A percentile compares a stretch with the other conserved stretches of the same genome.
These are phyloP conservation scores for Lophotis ruficrista DNA, from an alignment of 2,113 vertebrate species.

Conservation along the genomic window DNA sequence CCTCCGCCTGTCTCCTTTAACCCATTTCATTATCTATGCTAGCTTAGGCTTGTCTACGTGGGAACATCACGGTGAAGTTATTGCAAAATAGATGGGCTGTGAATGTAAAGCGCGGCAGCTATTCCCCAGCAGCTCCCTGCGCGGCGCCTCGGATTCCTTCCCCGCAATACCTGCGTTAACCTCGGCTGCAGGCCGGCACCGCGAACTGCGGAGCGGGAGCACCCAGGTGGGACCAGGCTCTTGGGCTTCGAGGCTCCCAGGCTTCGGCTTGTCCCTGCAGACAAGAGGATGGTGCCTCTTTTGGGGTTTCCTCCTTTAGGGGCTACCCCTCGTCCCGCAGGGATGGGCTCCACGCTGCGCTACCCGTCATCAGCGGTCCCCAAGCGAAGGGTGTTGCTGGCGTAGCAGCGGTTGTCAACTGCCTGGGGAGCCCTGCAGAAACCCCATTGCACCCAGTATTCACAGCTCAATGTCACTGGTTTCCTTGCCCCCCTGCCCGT, in stretches of 20 bases:
- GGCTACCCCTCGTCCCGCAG: neutral
- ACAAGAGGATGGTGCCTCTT: neutral
- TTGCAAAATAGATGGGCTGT: constrained; percentile 70
- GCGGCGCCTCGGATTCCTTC: neutral
- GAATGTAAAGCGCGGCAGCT: constrained; percentile 54
- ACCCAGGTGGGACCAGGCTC: neutral
- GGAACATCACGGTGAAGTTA: constrained; percentile 62
- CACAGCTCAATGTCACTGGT: neutral
- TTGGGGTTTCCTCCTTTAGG: neutral
- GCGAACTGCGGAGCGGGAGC: neutral
- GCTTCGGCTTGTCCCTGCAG: neutral
- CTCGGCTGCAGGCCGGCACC: neutral
- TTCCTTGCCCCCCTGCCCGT: neutral
- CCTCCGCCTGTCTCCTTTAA: constrained; percentile 65
- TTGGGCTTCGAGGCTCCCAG: neutral
- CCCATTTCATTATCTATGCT: constrained; percentile 72
- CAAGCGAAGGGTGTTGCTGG: fast-evolving
- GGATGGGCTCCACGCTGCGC: neutral
- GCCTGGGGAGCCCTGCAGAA: neutral
- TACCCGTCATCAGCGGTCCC: neutral
- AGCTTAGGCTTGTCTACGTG: constrained; percentile 71
- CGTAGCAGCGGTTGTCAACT: neutral
- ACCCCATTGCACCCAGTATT: neutral
- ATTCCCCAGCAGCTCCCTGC: constrained; percentile 47
- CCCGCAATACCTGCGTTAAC: neutral